phyloP scores from a whole-genome alignment of 1,140 invertebrate species.

The Apolygus lucorum region DNA sequence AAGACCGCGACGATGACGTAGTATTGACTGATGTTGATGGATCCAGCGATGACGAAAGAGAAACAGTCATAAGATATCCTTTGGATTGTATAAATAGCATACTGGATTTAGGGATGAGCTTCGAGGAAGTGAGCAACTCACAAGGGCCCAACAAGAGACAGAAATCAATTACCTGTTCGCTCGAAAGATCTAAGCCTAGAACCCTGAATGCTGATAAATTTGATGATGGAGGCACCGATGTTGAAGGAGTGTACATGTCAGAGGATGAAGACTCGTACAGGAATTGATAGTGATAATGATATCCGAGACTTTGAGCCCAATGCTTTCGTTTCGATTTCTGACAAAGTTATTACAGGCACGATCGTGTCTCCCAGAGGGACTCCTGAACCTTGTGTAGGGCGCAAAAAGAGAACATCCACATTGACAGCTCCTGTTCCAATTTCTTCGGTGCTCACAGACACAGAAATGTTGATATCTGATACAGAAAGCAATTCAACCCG shows the following conservation, averaged over 20 bases:
- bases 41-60: slow-evolving; percentile 25
- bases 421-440: background rate
- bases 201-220: slow-evolving; percentile 12
- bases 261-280: slow-evolving; percentile 39
- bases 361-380: slow-evolving; percentile 26
- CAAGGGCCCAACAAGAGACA: slow-evolving; percentile 18
- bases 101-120: slow-evolving; percentile 10
- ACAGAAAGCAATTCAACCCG: slow-evolving; percentile 32
- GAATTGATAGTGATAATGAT: slow-evolving; percentile 21
- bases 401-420: background rate
- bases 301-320: slow-evolving; percentile 5
- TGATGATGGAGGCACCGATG: slow-evolving; percentile 27
- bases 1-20: background rate
- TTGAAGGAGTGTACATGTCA: slow-evolving; percentile 38
- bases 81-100: slow-evolving; percentile 8
- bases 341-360: slow-evolving; percentile 20
- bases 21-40: slow-evolving; percentile 23
- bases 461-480: slow-evolving; percentile 35
- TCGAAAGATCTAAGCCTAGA: background rate
- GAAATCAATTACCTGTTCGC: slow-evolving; percentile 19
- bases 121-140: slow-evolving; percentile 10
- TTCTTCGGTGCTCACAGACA: slow-evolving; percentile 34
- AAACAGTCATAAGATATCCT: slow-evolving; percentile 7
- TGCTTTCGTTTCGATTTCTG: slow-evolving; percentile 18
- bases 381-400: slow-evolving; percentile 22